phyloP scores from a whole-genome alignment of 2,888 invertebrate species.

The Plebejus anna region DNA sequence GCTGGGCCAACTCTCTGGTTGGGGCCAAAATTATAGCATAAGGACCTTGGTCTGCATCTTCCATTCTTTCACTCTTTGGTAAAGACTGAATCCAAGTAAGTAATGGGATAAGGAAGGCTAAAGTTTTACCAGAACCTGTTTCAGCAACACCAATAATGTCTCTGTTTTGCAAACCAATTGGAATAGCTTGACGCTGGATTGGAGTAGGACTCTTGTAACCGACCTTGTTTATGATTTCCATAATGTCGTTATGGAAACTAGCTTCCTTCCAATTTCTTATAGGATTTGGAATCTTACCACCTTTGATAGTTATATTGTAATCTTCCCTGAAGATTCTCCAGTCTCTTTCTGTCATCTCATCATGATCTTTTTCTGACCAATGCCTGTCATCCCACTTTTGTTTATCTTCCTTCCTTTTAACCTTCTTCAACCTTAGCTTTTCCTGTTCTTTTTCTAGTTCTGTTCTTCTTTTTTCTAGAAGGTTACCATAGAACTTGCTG shows the following conservation, averaged over 20 bases:
- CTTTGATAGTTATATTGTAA: conserved; percentile 98
- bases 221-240: conserved; percentile 95
- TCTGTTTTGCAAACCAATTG: conserved; percentile 95
- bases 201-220: conserved; percentile 99
- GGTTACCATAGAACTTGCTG: conserved; percentile 97
- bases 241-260: conserved; percentile 91
- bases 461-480: conserved; percentile 96
- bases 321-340: conserved; percentile 99
- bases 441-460: conserved; percentile 98
- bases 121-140: conserved; percentile 99
- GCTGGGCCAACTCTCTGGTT: conserved; percentile 99
- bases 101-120: conserved; percentile 98
- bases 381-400: conserved; percentile 99
- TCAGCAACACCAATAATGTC: conserved; percentile 99
- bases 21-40: conserved; percentile 99
- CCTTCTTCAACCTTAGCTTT: conserved; percentile 93
- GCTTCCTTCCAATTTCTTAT: conserved; percentile 97
- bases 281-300: conserved; percentile 97
- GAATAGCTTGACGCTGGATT: conserved; percentile 99
- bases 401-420: conserved; percentile 97
- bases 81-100: conserved; percentile 98
- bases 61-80: conserved; percentile 95
- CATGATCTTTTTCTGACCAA: conserved; percentile 96
- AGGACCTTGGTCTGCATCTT: conserved; percentile 96
- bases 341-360: conserved; percentile 99